These are phyloP conservation scores for Sanderia malayensis DNA, from an alignment of 30 jellyfish, hydroid and myxozoan species.

Conservation along the genomic window DNA sequence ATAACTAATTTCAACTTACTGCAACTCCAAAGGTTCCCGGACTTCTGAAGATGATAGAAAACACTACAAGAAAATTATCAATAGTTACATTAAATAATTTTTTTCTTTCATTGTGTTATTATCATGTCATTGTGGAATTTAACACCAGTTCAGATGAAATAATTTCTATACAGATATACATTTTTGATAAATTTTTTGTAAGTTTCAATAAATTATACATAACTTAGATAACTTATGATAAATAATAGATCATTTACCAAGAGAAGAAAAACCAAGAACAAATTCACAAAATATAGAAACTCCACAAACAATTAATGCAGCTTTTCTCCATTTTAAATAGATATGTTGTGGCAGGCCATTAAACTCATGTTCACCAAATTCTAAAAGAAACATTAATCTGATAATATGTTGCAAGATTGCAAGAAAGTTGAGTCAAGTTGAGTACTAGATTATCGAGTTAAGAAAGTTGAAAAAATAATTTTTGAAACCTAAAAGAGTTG, in stretches of 20 bases:
- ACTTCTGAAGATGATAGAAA: constrained; percentile 28
- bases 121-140: background rate
- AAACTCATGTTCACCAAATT: constrained; percentile 31
- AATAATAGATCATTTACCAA: no score
- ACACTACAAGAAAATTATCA: constrained; percentile 34
- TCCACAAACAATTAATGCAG: constrained; percentile 61
- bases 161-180: no score
- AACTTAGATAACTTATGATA: no score
- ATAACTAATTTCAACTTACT: constrained; percentile 15
- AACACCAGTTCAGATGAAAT: background rate
- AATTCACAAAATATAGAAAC: constrained; percentile 56
- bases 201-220: background rate
- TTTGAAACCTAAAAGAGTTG: background rate
- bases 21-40: constrained; percentile 73
- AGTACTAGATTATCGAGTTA: no score
- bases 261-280: constrained; percentile 52
- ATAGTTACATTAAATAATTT: no score
- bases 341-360: constrained; percentile 44
- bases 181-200: background rate
- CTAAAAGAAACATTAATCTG: background rate
- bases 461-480: background rate
- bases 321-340: constrained; percentile 63
- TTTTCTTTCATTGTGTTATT: background rate
- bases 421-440: no score
- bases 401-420: background rate